Conservation (phyloP, 2,113 vertebrate species). For the Myocastor coypus region DNA sequence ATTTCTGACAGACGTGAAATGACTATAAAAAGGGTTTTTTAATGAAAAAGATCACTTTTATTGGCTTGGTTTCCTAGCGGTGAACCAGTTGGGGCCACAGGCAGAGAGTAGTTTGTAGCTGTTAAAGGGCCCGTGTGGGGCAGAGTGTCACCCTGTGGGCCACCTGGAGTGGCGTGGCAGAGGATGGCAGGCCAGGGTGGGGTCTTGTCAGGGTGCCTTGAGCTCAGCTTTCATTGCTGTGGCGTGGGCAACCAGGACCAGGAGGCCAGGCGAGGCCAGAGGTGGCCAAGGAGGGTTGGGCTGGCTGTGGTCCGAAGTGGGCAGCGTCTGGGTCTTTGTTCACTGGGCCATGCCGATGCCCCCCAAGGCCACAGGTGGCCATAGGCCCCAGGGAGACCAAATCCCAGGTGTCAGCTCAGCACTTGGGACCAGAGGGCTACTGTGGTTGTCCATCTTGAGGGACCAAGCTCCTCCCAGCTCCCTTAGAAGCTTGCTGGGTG, state of each 20-base stretch:
- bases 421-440: neutral
- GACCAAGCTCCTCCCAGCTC: neutral
- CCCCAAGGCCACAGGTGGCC: neutral
- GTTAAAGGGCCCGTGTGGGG: neutral
- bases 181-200: neutral
- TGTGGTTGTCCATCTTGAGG: neutral
- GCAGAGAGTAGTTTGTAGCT: neutral
- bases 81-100: neutral
- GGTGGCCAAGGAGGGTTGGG: neutral
- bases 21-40: conserved; percentile 90
- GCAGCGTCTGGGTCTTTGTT: neutral
- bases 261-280: neutral
- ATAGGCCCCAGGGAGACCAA: neutral
- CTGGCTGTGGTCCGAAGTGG: neutral
- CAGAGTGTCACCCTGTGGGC: neutral
- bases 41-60: conserved; percentile 84
- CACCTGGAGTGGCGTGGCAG: neutral
- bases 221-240: neutral
- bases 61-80: conserved; percentile 68
- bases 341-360: neutral
- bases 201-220: neutral
- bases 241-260: neutral
- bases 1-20: conserved; percentile 85
- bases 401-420: neutral
- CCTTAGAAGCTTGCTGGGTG: accelerated